Evolutionary conservation across 2,888 invertebrate genomes (phyloP), one percentile per base, ranked within the genome.

Genomic region (Phanerotoma sp.): DNA sequence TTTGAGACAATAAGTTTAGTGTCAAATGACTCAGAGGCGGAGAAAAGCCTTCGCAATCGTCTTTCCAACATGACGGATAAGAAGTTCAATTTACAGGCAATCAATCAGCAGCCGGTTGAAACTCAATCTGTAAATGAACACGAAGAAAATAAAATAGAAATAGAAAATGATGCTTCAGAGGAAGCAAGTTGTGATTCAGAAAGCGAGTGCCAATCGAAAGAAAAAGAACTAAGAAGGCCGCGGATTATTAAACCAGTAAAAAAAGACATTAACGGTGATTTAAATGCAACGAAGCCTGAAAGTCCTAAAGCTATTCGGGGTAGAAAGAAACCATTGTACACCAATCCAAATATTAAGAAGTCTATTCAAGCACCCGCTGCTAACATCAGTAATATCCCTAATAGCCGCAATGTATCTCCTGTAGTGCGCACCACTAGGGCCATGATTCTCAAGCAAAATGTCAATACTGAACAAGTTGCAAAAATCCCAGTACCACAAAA

Each of bases 21-120:
- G 2, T 87, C 88, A 49, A 86, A 87, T 66, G 88, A 88, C 56
- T 87, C 87, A 51, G 87, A 87, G 64, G 85, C 86, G 18, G 87
- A 88, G 70, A 79, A 82, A 18, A 83, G 82, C 70, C 81, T 63
- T 4, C 65, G 70, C 62, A 32, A 41, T 66, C 6, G 57, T 66
- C 40, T 56, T 54, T 30, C 9, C 2, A 30, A 30, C 9, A 30
- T 30, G 9, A 30, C n/a, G 9, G 54, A 56, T 11, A 60, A 58
- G 10, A n/a, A n/a, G n/a, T n/a, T n/a, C n/a, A n/a, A n/a, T 55
- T 3, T 61, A 66, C 18, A 44, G 48, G 20, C 9, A 45, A 54
- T 38, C 18, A 45, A 28, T 25, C 44, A 57, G 20, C 42, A 40
- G n/a, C n/a, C n/a, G 10, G 13, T 30, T 16, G 7, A 9, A 13